These are phyloP conservation scores for Gadus chalcogrammus DNA, from an alignment of 2,113 vertebrate species.

Conservation along the genomic window DNA sequence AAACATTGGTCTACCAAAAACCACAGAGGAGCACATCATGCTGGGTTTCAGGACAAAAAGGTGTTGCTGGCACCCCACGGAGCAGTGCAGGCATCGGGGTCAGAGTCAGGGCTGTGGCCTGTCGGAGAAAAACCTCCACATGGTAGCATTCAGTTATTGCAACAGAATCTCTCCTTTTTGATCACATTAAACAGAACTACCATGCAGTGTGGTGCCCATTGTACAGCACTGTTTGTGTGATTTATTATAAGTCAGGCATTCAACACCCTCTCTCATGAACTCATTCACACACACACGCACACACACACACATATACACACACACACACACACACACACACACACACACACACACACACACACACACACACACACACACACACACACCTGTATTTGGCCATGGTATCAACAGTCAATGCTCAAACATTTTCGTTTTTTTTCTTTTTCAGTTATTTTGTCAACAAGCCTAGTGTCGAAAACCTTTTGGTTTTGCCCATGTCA, in stretches of 20 bases:
- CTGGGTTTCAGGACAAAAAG: constrained; percentile 48
- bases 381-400: neutral
- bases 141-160: constrained; percentile 52
- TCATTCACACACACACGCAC: neutral
- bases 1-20: constrained; percentile 62
- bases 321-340: neutral
- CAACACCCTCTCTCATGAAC: constrained; percentile 16
- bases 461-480: too few relatives aligned
- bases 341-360: neutral
- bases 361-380: neutral
- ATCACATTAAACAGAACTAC: constrained; percentile 40
- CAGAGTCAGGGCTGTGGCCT: constrained; percentile 35
- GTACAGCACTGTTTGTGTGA: constrained; percentile 10
- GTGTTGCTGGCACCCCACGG: constrained; percentile 50
- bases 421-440: too few relatives aligned
- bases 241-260: too few relatives aligned
- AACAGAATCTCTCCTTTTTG: constrained; percentile 16
- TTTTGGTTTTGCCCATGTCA: too few relatives aligned
- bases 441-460: too few relatives aligned
- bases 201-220: constrained; percentile 53
- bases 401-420: neutral
- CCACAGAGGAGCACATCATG: constrained; percentile 58
- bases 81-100: constrained; percentile 26
- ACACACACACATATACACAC: neutral
- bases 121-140: constrained; percentile 50